phyloP scores from a whole-genome alignment of 2,888 invertebrate genomes.

The Aphidius colemani region DNA sequence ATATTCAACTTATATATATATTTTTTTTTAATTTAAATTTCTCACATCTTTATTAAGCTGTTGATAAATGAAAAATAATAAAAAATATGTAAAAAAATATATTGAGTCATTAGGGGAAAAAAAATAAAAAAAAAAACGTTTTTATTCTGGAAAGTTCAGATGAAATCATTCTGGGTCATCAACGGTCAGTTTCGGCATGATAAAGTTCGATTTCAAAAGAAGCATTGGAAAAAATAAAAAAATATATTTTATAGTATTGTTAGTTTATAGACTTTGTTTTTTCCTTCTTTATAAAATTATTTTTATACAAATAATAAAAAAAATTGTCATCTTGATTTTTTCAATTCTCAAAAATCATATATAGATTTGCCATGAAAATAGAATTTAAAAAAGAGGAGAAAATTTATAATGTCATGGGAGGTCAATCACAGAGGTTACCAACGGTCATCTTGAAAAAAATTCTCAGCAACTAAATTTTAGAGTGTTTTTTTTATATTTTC shows the following conservation, averaged over 20 bases:
- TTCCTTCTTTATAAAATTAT: conserved; percentile 2
- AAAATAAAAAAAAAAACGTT: not conserved
- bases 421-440: conserved; percentile 31
- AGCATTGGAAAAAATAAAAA: not conserved
- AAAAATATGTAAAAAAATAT: not conserved
- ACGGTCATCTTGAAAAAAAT: conserved; percentile 30
- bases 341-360: no score
- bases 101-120: not conserved
- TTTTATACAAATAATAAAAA: not conserved
- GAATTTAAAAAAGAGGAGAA: not conserved
- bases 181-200: conserved; percentile 15
- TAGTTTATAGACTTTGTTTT: not conserved
- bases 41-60: no score
- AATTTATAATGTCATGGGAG: conserved; percentile 13
- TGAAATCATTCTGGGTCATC: not conserved
- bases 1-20: no score
- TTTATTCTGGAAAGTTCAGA: no score
- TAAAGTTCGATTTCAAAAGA: conserved; percentile 5
- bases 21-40: conserved; percentile 14
- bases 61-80: conserved; percentile 21
- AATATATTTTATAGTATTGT: not conserved
- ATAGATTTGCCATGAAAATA: not conserved
- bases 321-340: not conserved
- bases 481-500: not conserved
- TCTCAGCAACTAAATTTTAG: not conserved